Percentiles rank a stretch among this genome's conserved stretches.
These are phyloP conservation scores for Schizaphis graminum DNA, from an alignment of 2,888 invertebrate genomes.

Conservation along the genomic window DNA sequence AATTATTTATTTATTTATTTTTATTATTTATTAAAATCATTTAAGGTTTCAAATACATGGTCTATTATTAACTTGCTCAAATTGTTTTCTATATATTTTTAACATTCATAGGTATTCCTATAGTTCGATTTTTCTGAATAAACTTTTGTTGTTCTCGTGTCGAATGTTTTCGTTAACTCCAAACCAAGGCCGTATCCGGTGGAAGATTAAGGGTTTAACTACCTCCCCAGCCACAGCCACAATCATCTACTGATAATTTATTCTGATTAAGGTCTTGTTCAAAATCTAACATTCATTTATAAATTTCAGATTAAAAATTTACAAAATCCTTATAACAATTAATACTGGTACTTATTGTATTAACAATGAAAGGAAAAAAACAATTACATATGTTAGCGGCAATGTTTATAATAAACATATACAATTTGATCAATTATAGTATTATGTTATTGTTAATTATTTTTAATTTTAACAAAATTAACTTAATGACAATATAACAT, in stretches of 20 bases:
- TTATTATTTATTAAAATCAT: too few species aligned
- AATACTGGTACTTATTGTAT: neutral
- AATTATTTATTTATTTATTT: too few species aligned
- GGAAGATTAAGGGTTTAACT: neutral
- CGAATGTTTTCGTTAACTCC: neutral
- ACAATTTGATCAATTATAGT: neutral
- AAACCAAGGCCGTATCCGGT: neutral
- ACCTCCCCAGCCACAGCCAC: too few species aligned
- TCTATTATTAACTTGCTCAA: too few species aligned
- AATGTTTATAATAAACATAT: neutral
- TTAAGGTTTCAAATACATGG: too few species aligned
- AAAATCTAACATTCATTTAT: neutral
- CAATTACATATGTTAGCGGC: neutral
- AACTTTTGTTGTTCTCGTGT: neutral
- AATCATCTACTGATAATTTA: neutral
- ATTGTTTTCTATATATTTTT: too few species aligned
- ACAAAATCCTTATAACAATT: too few species aligned
- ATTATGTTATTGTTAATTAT: neutral
- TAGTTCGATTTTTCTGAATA: neutral
- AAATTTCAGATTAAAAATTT: too few species aligned
- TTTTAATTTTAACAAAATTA: neutral
- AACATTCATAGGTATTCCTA: neutral
- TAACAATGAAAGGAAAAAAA: neutral
- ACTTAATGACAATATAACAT: neutral
- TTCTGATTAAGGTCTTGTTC: neutral